Base-by-base conservation (phyloP, 2,888 invertebrate genomes). In the Criorhina ranunculi region DNA sequence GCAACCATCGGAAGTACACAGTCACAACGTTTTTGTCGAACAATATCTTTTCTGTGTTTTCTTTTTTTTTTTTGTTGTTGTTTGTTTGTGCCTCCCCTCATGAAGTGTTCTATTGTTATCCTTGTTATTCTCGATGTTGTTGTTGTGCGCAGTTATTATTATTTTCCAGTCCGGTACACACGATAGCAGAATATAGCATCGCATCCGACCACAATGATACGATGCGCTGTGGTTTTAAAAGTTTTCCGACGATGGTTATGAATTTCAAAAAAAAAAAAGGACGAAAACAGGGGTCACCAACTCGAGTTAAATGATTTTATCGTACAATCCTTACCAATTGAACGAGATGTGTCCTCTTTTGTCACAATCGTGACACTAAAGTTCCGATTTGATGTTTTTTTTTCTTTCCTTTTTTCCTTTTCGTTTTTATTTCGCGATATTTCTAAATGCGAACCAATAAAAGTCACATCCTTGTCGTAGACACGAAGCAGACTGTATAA, bases 251-350 rank as follows among this genome's bases (percentile, higher is more conserved):
- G 57, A 75, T 66, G 55, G 60, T 72, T 55, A 55, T 66, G 60
- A 75, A 75, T 72, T 75, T 49, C 57, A 6, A 40, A 62, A 59
- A 53, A 35, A 35, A 66, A 66, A 49, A 19, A 9, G 31, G 51
- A 59, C 40, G 15, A 35, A 66, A 66, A 51, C 55, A n/a, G 46
- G 42, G 77, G 66, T 72, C 72, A 77, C 70, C 59, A 53, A 53
- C 77, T 53, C 35, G 17, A 70, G 81, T 70, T 64, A 76, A 70
- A 72, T 60, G 53, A 9, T 77, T 82, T 77, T 77, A 82, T 82
- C 66, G 49, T 51, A 29, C 51, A 35, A 29, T 64, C 51, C 51
- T 82, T 76, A n/a, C 44, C 31, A 62, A 73, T 55, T 64, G 64
- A 64, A 72, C 46, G 11, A 51, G 51, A 15, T 15, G 29, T 12